Conservation (phyloP, 35 echinoderm and acorn worm species). For the Apostichopus parvimensis region DNA sequence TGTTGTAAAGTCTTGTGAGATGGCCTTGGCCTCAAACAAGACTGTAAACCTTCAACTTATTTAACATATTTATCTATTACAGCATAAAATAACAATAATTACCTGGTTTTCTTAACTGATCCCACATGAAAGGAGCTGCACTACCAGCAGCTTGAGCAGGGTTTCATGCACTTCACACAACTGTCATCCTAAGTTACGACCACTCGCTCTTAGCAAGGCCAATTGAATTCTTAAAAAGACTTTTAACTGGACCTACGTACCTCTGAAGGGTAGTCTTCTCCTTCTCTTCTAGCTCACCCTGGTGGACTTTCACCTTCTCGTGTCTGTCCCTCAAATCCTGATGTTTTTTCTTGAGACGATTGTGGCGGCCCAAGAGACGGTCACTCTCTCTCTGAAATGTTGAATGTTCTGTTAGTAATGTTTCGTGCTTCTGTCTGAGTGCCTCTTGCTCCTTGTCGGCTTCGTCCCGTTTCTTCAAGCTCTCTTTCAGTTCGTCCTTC, state of each 20-base stretch:
- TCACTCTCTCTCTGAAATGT: conserved; percentile 68
- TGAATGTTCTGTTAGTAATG: conserved; percentile 59
- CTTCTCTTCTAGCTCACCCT: conserved; percentile 51
- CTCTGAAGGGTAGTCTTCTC: conserved; percentile 61
- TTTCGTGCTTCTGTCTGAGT: conserved; percentile 56
- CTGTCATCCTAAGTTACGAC: too few relatives aligned
- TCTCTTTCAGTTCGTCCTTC: conserved; percentile 66
- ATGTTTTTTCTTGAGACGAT: conserved; percentile 68
- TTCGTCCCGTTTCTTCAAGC: conserved; percentile 55
- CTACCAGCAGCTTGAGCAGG: too few relatives aligned
- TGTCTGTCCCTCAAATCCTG: conserved; percentile 65
- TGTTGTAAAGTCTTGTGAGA: too few relatives aligned
- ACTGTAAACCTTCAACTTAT: too few relatives aligned
- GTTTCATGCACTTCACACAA: too few relatives aligned
- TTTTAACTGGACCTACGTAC: background rate
- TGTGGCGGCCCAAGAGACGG: conserved; percentile 44
- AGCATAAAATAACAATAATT: too few relatives aligned
- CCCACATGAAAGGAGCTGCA: too few relatives aligned
- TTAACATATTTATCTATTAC: too few relatives aligned
- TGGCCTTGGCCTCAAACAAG: too few relatives aligned
- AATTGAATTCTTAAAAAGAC: too few relatives aligned
- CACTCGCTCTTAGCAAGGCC: too few relatives aligned
- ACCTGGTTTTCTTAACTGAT: too few relatives aligned
- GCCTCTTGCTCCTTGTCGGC: conserved; percentile 53
- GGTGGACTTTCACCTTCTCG: conserved; percentile 54